Evolutionary conservation across 2,797 vertebrate species (phyloP), one percentile per base, ranked within the genome.

Genomic region (Bovichtus variegatus): DNA sequence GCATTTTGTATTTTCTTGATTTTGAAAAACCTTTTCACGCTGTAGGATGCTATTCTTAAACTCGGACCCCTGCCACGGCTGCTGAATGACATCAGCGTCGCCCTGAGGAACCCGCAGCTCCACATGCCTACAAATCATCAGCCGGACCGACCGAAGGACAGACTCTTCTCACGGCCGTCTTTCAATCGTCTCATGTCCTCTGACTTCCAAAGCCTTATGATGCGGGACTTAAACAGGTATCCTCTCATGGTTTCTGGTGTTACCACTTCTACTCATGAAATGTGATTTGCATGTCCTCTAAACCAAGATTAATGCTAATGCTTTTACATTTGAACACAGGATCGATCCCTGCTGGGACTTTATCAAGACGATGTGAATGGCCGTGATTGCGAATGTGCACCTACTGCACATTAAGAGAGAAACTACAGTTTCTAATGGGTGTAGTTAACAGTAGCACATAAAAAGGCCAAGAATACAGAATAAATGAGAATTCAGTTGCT

Each of bases 161-260:
- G 95, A 19, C 92, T 95, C 60, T 96, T 97, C 53, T 91, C 93
- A 12, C 92, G 94, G 19, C 94, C 89, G 0, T 89, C 91, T 38
- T 94, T 94, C 86, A 96, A 93, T 69, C 94, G 95, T 16, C 85
- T 95, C 40, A 91, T 94, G 94, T 98, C 97, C 46, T 96, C 97
- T 4, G 97, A 99, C 93, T 97, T 99, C 93, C 97, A 98, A 95
- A 97, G 96, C 94, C 97, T 97, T 89, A 97, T 98, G 96, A 97
- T 97, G 96, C 96, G 97, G 57, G 97, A 97, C 92, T 95, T 98
- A 80, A 98, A 98, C 95, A 99, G 97, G 97, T 98, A 84, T 23
- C 10, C 7, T 49, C 6, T 21, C 3, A 0, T 9, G 6, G 2
- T 49, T 49, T 63, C 31, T 58, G 6, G 46, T 58, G 11, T 16